Evolutionary conservation across 2,888 invertebrate species (phyloP), one percentile per base, ranked within the genome.

Genomic region (Ormia ochracea): DNA sequence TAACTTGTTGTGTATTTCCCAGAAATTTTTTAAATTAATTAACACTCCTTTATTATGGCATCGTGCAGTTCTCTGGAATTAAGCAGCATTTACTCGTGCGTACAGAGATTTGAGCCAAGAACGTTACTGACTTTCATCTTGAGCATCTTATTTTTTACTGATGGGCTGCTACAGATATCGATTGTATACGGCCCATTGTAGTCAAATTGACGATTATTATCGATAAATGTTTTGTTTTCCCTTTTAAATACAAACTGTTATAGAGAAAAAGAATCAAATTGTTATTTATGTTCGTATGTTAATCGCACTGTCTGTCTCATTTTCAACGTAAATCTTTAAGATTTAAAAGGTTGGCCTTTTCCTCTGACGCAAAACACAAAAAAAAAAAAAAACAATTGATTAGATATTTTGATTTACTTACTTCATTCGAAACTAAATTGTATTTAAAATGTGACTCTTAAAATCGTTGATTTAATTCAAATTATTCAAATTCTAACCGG

Each of bases 1-100:
- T 59, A 66, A 66, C 70, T 75, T 79, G 79, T 75, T 70, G 65
- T 59, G 31, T 43, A 23, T 70, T 79, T 79, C 79, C 61, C 31
- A 66, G 79, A 75, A 79, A 65, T 38, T 59, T 43, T 56, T 23
- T 54, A 79, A 79, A 79, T 79, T 79, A 79, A 79, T 79, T 79
- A 79, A 79, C 79, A 75, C 75, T 65, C 75, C 79, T 75, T 75
- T 68, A 77, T 70, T 77, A 77, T 38, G 59, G 75, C 45, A 48
- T 69, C 69, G 70, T 70, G 75, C 58, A 77, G 63, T 75, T 79
- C 65, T 54, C 31, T 70, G 65, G 79, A 79, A 79, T 66, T 70
- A 52, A 65, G 61, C 69, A 63, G 63, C 63, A 48, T 52, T 41
- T 43, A n/a, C n/a, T n/a, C n/a, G n/a, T n/a, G n/a, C n/a, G n/a